Evolutionary conservation across 1,140 invertebrate genomes (phyloP), one percentile per base, ranked within the genome.

Genomic region (Lepidurus packardi): DNA sequence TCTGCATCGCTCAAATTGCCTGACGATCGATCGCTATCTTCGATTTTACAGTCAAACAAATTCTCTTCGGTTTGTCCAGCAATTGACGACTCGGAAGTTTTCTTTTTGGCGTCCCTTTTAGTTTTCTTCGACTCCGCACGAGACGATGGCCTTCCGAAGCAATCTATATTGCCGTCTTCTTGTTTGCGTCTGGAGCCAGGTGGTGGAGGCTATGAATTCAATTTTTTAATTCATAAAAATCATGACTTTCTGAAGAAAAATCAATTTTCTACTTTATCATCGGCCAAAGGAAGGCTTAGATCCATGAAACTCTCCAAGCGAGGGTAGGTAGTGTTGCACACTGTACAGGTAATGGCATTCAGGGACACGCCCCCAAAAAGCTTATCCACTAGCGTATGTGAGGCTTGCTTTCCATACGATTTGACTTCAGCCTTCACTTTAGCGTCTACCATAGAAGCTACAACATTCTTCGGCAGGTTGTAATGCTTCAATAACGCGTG

Each of bases 271-370:
- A 88, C 85, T 84, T 87, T 87, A 81, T 88, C 86, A 82, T 88
- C 90, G 65, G 89, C 90, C 9, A 98, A 91, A 0, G 97, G 95
- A 76, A 99, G 85, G 80, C 95, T 97, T 76, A 99, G 87, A 87
- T 99, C 97, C 76, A 98, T 87, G 84, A 99, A 98, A 81, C 93
- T 92, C 85, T 99, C 97, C 79, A 92, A 91, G 16, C 93, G 88
- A 82, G 94, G 91, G 0, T 94, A 96, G 8, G 91, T 89, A 86
- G 95, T 89, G 77, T 91, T 87, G 84, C 97, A 98, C 75, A 94
- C 92, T 82, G 95, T 90, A 85, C 96, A 98, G 78, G 93, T 89
- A 34, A 98, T 86, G 0, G 93, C 96, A 34, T 94, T 97, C 1
- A 97, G 92, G 8, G 98, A 87, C 81, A 92, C 90, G 0, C 97